Evolutionary conservation across 2,888 invertebrate genomes (phyloP).

Genomic region (Ochropacha duplaris): DNA sequence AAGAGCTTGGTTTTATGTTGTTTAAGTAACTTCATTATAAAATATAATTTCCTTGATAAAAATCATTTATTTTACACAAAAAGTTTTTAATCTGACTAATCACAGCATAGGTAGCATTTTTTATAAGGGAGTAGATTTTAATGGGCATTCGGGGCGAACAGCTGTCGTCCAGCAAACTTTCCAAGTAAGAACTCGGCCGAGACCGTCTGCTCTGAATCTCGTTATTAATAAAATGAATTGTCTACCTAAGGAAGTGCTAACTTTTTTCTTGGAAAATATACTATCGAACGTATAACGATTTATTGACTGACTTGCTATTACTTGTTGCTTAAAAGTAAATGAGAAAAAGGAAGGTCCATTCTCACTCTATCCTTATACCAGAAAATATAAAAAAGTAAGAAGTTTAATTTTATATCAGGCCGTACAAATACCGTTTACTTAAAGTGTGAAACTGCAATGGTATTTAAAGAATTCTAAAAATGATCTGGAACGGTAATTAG

Average conservation of each 20-base stretch:
- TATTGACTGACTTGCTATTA: background rate
- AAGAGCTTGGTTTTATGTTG: background rate
- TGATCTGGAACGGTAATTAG: background rate
- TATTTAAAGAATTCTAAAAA: background rate
- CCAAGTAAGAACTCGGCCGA: slow-evolving; percentile 38
- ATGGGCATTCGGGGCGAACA: slow-evolving; percentile 44
- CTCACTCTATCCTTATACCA: too few species aligned
- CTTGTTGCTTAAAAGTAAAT: background rate
- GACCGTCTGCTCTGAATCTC: slow-evolving; percentile 29
- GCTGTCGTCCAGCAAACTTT: slow-evolving; percentile 48
- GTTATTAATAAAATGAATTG: slow-evolving; percentile 50
- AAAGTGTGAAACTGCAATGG: background rate
- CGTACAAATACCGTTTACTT: background rate
- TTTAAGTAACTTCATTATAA: background rate
- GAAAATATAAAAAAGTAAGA: too few species aligned
- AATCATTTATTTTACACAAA: background rate
- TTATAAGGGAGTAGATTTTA: slow-evolving; percentile 47
- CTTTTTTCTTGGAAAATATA: slow-evolving; percentile 13
- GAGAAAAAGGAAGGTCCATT: background rate
- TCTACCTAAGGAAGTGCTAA: slow-evolving; percentile 39
- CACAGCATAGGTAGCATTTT: slow-evolving; percentile 34
- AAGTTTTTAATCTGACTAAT: slow-evolving; percentile 27
- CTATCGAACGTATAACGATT: background rate
- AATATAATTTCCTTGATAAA: background rate
- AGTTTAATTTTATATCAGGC: background rate